Conservation (phyloP, 2,888 invertebrate species). For the Eristalis arbustorum region DNA sequence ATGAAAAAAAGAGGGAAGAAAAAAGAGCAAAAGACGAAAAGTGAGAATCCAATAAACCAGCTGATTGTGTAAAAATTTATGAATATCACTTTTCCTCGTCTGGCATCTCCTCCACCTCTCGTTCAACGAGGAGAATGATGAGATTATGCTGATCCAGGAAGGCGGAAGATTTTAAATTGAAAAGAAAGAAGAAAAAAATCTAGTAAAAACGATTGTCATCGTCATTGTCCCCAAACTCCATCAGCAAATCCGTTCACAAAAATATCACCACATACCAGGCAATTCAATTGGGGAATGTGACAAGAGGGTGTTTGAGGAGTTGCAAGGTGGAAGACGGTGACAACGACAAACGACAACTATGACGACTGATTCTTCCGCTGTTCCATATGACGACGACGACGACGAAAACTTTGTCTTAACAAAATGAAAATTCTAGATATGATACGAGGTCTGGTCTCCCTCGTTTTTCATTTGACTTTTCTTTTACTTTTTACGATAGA, state of each 20-base stretch:
- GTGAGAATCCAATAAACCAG: slow-evolving; percentile 35
- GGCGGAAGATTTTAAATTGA: neutral
- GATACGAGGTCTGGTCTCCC: neutral
- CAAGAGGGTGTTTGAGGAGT: neutral
- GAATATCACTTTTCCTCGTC: neutral
- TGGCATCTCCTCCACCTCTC: neutral
- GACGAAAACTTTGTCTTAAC: neutral
- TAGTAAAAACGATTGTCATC: neutral
- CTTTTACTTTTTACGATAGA: neutral
- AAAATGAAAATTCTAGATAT: neutral
- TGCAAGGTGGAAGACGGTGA: neutral
- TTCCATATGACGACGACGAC: neutral
- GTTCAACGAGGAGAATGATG: neutral
- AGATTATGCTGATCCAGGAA: neutral
- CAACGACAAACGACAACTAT: neutral
- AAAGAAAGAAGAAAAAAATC: neutral
- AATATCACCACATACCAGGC: neutral
- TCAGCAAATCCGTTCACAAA: neutral
- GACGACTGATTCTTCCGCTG: slow-evolving; percentile 46
- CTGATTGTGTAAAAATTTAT: slow-evolving; percentile 47
- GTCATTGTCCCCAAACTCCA: neutral
- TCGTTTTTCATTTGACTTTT: neutral
- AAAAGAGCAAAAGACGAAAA: neutral
- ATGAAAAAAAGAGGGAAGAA: slow-evolving; percentile 23
- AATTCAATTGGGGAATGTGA: neutral